Evolutionary conservation across 2,113 vertebrate species (phyloP).

Genomic region (Calidris pygmaea): DNA sequence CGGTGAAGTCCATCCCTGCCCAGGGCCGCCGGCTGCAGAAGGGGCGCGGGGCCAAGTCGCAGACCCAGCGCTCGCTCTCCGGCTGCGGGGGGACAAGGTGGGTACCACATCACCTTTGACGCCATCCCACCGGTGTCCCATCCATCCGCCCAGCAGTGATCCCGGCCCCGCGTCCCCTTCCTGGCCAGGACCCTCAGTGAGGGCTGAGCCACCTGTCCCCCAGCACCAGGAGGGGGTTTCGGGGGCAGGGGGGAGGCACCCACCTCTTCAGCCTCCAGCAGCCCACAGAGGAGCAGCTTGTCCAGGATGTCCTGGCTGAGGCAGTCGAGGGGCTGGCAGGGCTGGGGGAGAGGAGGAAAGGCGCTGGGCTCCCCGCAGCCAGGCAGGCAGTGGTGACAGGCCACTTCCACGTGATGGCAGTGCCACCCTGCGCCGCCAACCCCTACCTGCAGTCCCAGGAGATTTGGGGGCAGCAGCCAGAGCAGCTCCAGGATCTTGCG

Average conservation of each 20-base stretch:
- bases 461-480: constrained; percentile 78
- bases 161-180: neutral
- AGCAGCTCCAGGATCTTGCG: constrained; percentile 81
- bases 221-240: accelerated
- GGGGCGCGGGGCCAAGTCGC: constrained; percentile 73
- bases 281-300: constrained; percentile 86
- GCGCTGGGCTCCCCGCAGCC: neutral
- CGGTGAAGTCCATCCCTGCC: constrained; percentile 70
- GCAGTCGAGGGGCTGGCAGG: constrained; percentile 81
- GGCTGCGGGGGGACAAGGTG: neutral
- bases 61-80: constrained; percentile 32
- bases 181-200: neutral
- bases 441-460: constrained; percentile 79
- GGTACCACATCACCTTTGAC: accelerated
- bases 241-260: neutral
- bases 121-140: neutral
- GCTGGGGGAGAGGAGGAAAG: constrained; percentile 67
- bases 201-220: neutral
- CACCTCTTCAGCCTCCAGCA: constrained; percentile 90
- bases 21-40: constrained; percentile 45
- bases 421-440: accelerated
- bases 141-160: neutral
- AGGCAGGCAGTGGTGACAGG: too few species aligned
- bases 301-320: constrained; percentile 85
- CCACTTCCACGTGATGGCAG: accelerated